Base-by-base conservation (phyloP, 2,113 vertebrate genomes). In the Nycticryphes semicollaris region DNA sequence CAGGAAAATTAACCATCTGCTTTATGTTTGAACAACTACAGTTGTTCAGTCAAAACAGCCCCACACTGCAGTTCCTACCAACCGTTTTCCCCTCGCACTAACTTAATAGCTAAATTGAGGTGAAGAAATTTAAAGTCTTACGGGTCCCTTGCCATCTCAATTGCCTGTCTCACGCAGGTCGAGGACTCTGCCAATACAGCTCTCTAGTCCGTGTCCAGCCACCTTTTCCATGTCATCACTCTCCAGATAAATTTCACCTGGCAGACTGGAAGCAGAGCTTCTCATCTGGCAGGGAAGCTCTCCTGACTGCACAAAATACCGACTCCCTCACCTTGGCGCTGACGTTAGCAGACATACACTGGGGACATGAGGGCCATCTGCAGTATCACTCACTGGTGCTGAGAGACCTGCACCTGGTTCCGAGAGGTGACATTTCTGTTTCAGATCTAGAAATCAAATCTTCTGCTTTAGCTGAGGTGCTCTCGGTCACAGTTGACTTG, bases 331-430 rank as follows among this genome's bases (percentile, higher is more conserved):
- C 59, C 57, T 56, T 20, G 74, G 24, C 48, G 43, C 31, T 87
- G 87, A 33, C 1, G 0, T 47, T 51, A 43, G 37, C 86, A 74
- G 54, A 7, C 1, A 0, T 48, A n/a, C 45, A 33, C 17, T 0
- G 0, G 59, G 63, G n/a, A 50, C n/a, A 5, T 0, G 0, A 77
- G 41, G 27, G 19, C 28, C 63, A 41, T 33, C 70, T 22, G 24
- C 4, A 9, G 13, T n/a, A 8, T 23, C 12, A 0, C 37, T 75
- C 6, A 1, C 79, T 31, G 47, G 18, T 3, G 7, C 31, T 57
- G 75, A 73, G 33, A 79, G 54, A 47, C 8, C 35, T 45, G 35
- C 41, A n/a, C 20, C 37, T 62, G 37, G 7, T 13, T 89, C 50
- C 59, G 56, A 74, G 37, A 0, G 0, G 31, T 70, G 60, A 63